Conservation (phyloP, 2,888 invertebrate genomes). For the Ophion obscuratus region DNA sequence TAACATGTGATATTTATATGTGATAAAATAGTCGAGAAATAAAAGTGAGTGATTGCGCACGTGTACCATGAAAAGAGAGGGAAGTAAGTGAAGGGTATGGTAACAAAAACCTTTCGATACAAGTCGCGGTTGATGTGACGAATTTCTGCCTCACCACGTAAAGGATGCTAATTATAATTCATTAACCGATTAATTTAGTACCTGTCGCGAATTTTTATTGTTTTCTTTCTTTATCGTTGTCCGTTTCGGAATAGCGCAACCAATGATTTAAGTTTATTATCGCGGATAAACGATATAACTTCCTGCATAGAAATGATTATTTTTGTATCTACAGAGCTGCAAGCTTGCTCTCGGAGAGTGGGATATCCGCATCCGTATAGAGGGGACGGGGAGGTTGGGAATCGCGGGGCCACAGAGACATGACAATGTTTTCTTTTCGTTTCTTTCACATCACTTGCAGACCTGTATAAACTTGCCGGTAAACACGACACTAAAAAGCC, state of each 20-base stretch:
- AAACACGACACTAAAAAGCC: conserved; percentile 13
- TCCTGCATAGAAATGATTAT: not conserved
- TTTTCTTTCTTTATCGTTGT: conserved; percentile 7
- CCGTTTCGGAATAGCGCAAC: not conserved
- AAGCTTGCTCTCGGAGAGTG: conserved; percentile 39
- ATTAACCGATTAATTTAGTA: too few relatives aligned
- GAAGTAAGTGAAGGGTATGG: too few relatives aligned
- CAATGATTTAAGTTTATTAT: too few relatives aligned
- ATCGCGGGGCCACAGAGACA: conserved; percentile 56
- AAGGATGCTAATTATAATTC: too few relatives aligned
- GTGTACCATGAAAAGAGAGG: conserved; percentile 39
- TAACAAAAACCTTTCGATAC: too few relatives aligned
- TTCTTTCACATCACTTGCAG: conserved; percentile 28
- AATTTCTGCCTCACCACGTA: too few relatives aligned
- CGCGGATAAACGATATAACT: too few relatives aligned
- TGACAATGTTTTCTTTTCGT: conserved; percentile 58
- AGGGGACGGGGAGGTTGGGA: conserved; percentile 42
- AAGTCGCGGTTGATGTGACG: too few relatives aligned
- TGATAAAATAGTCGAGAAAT: conserved; percentile 20
- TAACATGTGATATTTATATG: conserved; percentile 32
- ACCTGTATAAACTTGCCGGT: conserved; percentile 21
- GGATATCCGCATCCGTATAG: conserved; percentile 36
- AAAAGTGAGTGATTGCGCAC: conserved; percentile 43
- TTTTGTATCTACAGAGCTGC: conserved; percentile 45
- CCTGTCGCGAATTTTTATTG: conserved; percentile 24